Base-by-base conservation (phyloP, 2,113 vertebrate genomes). In the Entosphenus tridentatus region DNA sequence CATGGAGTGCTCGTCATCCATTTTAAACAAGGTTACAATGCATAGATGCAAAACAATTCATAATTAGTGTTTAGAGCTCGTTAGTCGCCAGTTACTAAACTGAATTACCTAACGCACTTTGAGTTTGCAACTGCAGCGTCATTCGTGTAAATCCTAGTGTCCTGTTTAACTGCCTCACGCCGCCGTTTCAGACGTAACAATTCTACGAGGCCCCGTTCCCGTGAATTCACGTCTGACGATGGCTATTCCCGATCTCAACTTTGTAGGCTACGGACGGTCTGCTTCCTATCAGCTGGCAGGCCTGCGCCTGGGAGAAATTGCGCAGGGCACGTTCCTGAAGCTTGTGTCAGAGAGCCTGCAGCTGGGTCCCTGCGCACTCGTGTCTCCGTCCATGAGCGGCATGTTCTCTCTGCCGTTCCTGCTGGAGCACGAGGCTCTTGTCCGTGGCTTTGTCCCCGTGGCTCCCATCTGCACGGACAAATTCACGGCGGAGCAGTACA, bases 391-490 rank as follows among this genome's bases (percentile, higher is more conserved):
- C 0, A 79, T 98, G 73, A 98, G 93, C 1, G 93, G 93, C 74
- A 95, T 93, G 88, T 97, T 95, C 74, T 88, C 89, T 1, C 81
- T 98, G 71, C 87, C 91, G 2, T 87, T 90, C 81, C 81, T 98
- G 70, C 75, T 81, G 2, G 80, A 86, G 72, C 81, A 88, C 70
- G 79, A 75, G 65, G 74, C 80, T 10, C 78, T 84, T 73, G 59
- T 96, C 13, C 84, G 78, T 70, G 93, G 82, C 9, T 97, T 87
- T 11, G 73, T 98, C 58, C 89, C 93, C 0, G 80, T 98, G 16
- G 93, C 92, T 5, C 93, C 93, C 67, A 92, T 98, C 80, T 97
- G 92, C 78, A 95, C 91, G 0, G 89, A 98, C 9, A 93, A 85
- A 70, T 86, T 95, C 79, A 77, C 72, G 0, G 77, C 72, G 0